Evolutionary conservation across 92 coral and sea anemone genomes (phyloP), one percentile per base, ranked within the genome.

Genomic region (Zoanthus gigantus): DNA sequence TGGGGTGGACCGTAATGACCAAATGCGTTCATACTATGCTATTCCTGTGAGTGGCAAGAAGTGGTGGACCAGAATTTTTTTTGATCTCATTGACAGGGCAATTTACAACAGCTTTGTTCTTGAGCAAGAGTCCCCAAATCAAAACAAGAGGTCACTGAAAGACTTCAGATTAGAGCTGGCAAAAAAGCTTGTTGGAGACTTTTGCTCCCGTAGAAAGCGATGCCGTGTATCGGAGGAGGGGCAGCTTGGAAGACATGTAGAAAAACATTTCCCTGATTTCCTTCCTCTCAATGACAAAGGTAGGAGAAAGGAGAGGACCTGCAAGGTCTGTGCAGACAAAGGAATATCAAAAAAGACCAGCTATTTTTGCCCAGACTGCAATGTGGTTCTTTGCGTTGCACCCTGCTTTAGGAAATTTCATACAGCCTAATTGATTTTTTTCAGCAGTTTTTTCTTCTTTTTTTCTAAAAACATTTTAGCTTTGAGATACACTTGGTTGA

Each of bases 1-100:
- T 32, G 93, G 91, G 67, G 93, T 91, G 12, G 93, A 87, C 48
- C 7, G 31, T 15, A 91, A 91, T 87, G 88, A 90, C 37, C 90
- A 87, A 42, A 90, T 90, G 91, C 72, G 72, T 31, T 91, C 94
- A 7, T 88, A 83, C 72, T 83, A 83, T 67, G 30, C 80, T 52
- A 88, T 88, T 58, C 85, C 89, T 11, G 80, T 89, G 18, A 0
- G 77, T 45, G 85, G 89, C 50, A 84, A 68, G 42, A 68, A 68
- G 73, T 88, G 88, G 88, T 50, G 74, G 32, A 77, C 82, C 32
- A 89, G 88, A 72, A 18, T 89, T 81, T 88, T 82, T 18, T 88
- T 86, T 73, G 60, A 56, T 12, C 54, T 86, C 16, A 32, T 86
- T 68, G 90, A 86, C 32, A 60, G 85, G 52, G 60, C 84, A 29